phyloP scores from a whole-genome alignment of 1,140 invertebrate genomes.

The Drosophila littoralis region DNA sequence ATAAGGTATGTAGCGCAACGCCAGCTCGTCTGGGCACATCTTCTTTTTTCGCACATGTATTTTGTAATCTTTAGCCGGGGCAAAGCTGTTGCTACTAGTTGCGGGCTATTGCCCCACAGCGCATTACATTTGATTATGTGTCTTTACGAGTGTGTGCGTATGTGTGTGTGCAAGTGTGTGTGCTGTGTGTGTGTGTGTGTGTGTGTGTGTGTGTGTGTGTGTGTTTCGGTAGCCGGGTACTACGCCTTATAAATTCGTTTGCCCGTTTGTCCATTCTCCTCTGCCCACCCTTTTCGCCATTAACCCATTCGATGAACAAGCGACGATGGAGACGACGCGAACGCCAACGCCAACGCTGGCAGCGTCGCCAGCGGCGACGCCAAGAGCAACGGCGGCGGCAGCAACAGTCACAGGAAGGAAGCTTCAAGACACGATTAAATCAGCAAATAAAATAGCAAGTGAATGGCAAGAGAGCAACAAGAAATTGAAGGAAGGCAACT shows the following conservation, averaged over 20 bases:
- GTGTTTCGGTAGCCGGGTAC: constrained; percentile 33
- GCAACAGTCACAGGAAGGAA: constrained; percentile 76
- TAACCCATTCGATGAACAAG: constrained; percentile 6
- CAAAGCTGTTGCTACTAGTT: constrained; percentile 68
- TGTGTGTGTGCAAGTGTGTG: background rate
- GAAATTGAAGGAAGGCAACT: constrained; percentile 54
- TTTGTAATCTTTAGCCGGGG: constrained; percentile 55
- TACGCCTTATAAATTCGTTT: constrained; percentile 68
- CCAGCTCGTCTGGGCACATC: constrained; percentile 33
- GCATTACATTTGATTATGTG: constrained; percentile 79
- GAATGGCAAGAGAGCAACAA: constrained; percentile 51
- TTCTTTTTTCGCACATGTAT: constrained; percentile 44
- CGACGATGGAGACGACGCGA: constrained; percentile 1
- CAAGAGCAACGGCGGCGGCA: constrained; percentile 11
- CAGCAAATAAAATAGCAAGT: constrained; percentile 79
- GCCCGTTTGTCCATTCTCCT: constrained; percentile 24
- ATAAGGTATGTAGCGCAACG: constrained; percentile 35
- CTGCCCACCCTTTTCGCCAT: constrained; percentile 14
- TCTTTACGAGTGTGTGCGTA: constrained; percentile 41
- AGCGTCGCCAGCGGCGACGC: background rate
- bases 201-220: constrained; percentile 9
- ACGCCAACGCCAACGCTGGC: background rate
- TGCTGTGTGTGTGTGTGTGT: constrained; percentile 14
- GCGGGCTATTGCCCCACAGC: constrained; percentile 71
- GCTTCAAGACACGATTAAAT: constrained; percentile 81